These are phyloP conservation scores for Rhinoraja longicauda DNA, from an alignment of 2,797 vertebrate species.

Conservation along the genomic window DNA sequence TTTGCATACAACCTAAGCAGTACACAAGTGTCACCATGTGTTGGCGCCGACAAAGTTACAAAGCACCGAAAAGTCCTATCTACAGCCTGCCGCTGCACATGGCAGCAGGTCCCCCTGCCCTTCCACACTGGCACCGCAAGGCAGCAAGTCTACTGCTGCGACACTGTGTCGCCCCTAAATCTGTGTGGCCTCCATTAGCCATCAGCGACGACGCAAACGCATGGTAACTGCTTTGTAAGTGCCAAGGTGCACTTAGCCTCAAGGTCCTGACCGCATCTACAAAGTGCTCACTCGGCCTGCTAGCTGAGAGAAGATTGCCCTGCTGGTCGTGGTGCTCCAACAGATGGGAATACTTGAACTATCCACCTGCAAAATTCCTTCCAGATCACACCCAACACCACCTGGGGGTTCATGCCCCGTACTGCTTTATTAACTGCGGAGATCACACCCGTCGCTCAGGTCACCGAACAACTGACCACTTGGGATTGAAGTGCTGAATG, in stretches of 20 bases:
- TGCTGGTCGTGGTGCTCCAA: conserved; percentile 14
- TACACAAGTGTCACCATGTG: too few species aligned
- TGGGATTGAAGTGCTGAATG: conserved; percentile 38
- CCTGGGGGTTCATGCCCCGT: background rate
- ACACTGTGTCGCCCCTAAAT: too few species aligned
- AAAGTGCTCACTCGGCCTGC: conserved; percentile 7
- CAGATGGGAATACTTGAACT: conserved; percentile 41
- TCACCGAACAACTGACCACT: conserved; percentile 31
- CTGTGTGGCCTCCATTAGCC: background rate
- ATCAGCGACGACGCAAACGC: conserved; percentile 17
- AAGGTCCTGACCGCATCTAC: background rate
- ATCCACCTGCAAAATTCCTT: conserved; percentile 30
- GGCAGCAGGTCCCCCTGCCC: too few species aligned
- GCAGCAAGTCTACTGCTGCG: too few species aligned
- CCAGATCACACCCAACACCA: conserved; percentile 34
- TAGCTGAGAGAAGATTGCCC: conserved; percentile 12
- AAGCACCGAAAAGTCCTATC: too few species aligned
- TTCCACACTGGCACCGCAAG: too few species aligned
- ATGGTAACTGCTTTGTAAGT: conserved; percentile 6
- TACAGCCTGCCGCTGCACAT: too few species aligned
- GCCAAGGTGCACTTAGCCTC: background rate
- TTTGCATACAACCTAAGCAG: too few species aligned
- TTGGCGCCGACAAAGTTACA: too few species aligned
- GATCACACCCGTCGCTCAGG: conserved; percentile 40
- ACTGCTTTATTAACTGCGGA: rapidly evolving